Evolutionary conservation across 2,797 vertebrate genomes (phyloP).

Genomic region (Pachyuromys duprasi): DNA sequence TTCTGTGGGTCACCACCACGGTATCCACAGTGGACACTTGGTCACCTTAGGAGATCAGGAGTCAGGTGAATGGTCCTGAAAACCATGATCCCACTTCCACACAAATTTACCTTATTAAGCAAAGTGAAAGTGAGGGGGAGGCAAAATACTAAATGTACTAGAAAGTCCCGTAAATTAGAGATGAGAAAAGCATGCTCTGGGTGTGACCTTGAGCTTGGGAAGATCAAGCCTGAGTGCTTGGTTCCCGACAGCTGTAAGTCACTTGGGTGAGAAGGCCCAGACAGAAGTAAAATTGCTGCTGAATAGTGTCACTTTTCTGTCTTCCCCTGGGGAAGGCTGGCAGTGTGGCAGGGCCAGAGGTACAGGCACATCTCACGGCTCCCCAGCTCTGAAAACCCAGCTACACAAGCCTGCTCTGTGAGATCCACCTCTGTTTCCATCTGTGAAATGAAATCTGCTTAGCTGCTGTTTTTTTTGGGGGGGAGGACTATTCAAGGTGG

Average conservation of each 20-base stretch:
- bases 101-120: slow-evolving; percentile 78
- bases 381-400: slow-evolving; percentile 63
- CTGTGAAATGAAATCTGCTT: slow-evolving; percentile 67
- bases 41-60: slow-evolving; percentile 67
- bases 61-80: slow-evolving; percentile 66
- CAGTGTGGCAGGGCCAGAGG: not conserved
- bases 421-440: slow-evolving; percentile 65
- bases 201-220: slow-evolving; percentile 69
- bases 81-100: slow-evolving; percentile 71
- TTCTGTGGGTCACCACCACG: slow-evolving; percentile 18
- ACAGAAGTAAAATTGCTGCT: slow-evolving; percentile 1
- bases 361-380: slow-evolving; percentile 51
- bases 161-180: slow-evolving; percentile 58
- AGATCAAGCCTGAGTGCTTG: not conserved
- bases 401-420: slow-evolving; percentile 72
- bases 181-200: slow-evolving; percentile 13
- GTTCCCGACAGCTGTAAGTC: not conserved
- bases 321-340: slow-evolving; percentile 27
- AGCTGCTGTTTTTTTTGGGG: not conserved
- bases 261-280: not conserved
- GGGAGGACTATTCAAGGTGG: not conserved
- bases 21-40: slow-evolving; percentile 23
- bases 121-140: slow-evolving; percentile 58
- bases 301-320: slow-evolving; percentile 19
- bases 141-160: slow-evolving; percentile 61